Percentiles rank a stretch among this genome's conserved stretches.
Evolutionary conservation across 2,888 invertebrate species (phyloP).

Genomic region (Eremobia ochroleuca): DNA sequence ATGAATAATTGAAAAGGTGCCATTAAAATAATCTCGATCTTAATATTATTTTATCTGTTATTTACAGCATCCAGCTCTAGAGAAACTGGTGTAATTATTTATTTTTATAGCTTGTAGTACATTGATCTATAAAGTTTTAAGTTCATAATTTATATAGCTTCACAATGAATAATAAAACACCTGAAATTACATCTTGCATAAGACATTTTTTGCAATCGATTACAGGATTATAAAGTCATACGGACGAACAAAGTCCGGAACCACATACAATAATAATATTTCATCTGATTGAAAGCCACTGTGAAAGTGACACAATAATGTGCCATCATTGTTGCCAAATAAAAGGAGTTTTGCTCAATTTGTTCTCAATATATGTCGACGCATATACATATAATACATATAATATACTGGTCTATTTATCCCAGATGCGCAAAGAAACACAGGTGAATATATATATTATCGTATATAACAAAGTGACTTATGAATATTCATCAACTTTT

Average conservation of each 20-base stretch:
- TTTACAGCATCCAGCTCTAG: conserved; percentile 18
- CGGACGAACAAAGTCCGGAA: not conserved
- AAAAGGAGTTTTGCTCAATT: conserved; percentile 26
- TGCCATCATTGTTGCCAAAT: conserved; percentile 13
- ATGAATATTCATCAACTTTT: conserved; percentile 58
- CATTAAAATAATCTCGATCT: conserved; percentile 52
- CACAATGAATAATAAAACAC: not conserved
- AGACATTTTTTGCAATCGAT: not conserved
- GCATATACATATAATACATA: too few relatives aligned
- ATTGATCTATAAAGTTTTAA: not conserved
- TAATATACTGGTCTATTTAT: not conserved
- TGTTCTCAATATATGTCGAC: not conserved
- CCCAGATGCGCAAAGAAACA: conserved; percentile 25
- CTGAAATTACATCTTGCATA: not conserved
- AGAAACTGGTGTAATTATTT: conserved; percentile 6
- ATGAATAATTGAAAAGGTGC: conserved; percentile 59
- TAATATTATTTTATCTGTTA: conserved; percentile 43
- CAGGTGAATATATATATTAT: conserved; percentile 31
- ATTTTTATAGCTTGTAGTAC: conserved; percentile 4
- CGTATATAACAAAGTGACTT: conserved; percentile 43
- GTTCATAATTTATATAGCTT: not conserved
- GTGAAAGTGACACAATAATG: conserved; percentile 7
- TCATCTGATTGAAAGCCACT: conserved; percentile 14
- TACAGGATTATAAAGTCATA: not conserved
- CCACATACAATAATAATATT: conserved; percentile 15